These are phyloP conservation scores for Dicrurus megarhynchus DNA, from an alignment of 2,113 vertebrate species.

Conservation along the genomic window DNA sequence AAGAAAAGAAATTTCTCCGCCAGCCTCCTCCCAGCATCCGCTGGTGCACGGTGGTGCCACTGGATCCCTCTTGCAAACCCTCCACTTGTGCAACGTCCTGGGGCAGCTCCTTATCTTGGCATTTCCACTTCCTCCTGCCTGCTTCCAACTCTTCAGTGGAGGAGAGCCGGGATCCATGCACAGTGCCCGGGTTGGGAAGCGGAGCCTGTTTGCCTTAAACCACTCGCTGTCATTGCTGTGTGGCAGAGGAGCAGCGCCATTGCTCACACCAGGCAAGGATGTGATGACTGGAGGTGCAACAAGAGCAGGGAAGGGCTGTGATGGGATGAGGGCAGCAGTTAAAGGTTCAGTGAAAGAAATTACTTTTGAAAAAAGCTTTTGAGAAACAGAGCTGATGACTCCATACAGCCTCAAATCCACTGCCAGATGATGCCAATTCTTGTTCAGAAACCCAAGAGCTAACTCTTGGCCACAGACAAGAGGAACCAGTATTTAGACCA, in stretches of 20 bases:
- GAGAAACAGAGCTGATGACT: background rate
- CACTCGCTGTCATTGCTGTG: fast-evolving
- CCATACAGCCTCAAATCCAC: background rate
- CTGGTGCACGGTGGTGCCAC: background rate
- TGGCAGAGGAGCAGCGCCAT: background rate
- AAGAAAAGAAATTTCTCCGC: background rate
- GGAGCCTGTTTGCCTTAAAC: background rate
- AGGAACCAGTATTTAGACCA: background rate
- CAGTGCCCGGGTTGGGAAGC: fast-evolving
- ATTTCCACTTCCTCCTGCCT: background rate
- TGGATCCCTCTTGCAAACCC: background rate
- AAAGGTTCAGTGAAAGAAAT: background rate
- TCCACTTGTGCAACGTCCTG: fast-evolving
- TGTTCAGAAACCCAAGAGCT: conserved; percentile 1
- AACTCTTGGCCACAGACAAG: background rate
- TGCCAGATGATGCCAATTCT: background rate
- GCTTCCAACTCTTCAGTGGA: fast-evolving
- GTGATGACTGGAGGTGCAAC: fast-evolving
- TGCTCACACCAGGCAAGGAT: fast-evolving
- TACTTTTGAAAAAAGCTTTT: background rate
- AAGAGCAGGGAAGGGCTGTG: background rate
- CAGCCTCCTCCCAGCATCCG: background rate
- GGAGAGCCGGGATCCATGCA: fast-evolving
- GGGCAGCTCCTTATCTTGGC: background rate
- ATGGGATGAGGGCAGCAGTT: background rate